Conservation (phyloP, 2,797 vertebrate genomes). For the Heliangelus exortis region DNA sequence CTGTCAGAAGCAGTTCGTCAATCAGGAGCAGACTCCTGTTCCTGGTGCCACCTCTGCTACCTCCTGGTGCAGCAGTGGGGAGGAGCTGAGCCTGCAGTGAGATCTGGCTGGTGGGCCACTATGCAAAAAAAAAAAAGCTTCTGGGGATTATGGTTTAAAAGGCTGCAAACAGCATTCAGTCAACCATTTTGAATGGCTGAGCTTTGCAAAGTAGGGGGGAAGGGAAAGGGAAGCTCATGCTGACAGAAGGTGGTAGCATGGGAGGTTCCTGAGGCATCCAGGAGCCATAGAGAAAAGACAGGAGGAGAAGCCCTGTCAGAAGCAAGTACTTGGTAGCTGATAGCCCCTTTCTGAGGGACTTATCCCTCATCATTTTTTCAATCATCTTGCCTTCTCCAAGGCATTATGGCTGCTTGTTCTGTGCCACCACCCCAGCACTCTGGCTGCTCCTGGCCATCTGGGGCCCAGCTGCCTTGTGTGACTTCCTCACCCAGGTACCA, state of each 20-base stretch:
- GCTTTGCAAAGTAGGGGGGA: neutral
- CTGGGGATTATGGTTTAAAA: neutral
- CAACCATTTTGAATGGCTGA: neutral
- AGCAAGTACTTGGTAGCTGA: neutral
- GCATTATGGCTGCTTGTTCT: neutral
- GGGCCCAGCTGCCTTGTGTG: neutral
- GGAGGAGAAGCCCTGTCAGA: neutral
- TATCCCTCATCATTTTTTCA: neutral
- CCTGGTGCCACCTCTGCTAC: neutral
- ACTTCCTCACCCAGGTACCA: neutral
- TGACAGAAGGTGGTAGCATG: neutral
- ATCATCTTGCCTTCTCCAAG: neutral
- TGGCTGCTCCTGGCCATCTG: neutral
- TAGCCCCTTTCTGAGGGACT: neutral
- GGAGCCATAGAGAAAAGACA: neutral
- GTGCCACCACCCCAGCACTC: neutral
- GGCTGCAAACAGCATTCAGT: neutral
- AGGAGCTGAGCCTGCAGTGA: neutral
- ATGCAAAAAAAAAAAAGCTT: neutral
- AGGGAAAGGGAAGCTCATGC: neutral
- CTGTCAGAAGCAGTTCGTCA: neutral
- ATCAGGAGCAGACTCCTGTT: neutral
- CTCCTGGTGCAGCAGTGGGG: neutral
- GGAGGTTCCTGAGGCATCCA: neutral
- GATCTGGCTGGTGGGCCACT: neutral